Evolutionary conservation across 1,140 invertebrate species (phyloP).

Genomic region (Drosophila dunni): DNA sequence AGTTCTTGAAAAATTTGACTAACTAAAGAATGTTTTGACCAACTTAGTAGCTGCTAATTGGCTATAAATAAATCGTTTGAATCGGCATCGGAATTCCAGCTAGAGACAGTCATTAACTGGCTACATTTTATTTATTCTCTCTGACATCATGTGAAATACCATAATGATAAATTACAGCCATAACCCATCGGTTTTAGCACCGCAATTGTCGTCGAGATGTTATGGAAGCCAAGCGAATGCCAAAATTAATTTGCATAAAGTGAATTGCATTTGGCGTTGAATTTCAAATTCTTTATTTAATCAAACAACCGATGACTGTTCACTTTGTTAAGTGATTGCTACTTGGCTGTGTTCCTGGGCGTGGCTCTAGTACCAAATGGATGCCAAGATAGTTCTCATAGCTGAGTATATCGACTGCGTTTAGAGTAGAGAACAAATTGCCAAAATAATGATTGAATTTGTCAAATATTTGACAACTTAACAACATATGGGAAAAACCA

Average conservation of each 20-base stretch:
- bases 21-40: neutral
- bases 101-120: conserved; percentile 25
- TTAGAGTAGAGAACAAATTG: neutral
- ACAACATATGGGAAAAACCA: too few relatives aligned
- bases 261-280: conserved; percentile 60
- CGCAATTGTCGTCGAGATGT: neutral
- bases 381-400: neutral
- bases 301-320: neutral
- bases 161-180: conserved; percentile 57
- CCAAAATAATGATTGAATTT: neutral
- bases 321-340: conserved; percentile 9
- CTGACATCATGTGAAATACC: conserved; percentile 78
- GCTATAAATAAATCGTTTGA: conserved; percentile 22
- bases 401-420: neutral
- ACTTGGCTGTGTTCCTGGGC: conserved; percentile 2
- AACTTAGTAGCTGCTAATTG: neutral
- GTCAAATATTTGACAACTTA: too few relatives aligned
- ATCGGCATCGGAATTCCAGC: conserved; percentile 17
- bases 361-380: neutral
- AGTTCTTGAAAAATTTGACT: too few relatives aligned
- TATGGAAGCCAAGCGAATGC: conserved; percentile 13
- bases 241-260: conserved; percentile 59
- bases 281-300: conserved; percentile 15
- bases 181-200: conserved; percentile 19
- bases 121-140: conserved; percentile 64